Evolutionary conservation across 2,888 invertebrate genomes (phyloP).

Genomic region (Drosophila quasianomalipes): DNA sequence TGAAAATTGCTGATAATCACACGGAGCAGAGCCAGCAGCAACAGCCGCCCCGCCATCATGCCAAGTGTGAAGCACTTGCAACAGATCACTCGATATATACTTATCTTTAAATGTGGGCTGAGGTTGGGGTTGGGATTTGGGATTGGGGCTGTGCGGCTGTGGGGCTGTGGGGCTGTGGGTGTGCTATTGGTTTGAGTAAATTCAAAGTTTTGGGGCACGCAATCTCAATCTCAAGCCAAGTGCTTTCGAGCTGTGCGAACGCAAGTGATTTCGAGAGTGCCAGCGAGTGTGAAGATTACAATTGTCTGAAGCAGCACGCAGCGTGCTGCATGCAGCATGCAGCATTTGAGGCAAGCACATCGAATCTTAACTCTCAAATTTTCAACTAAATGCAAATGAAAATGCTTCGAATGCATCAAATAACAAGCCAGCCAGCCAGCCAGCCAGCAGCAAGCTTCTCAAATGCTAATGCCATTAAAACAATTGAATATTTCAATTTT

Average conservation of each 20-base stretch:
- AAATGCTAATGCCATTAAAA: neutral
- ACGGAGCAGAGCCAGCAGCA: constrained; percentile 28
- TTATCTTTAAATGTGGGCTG: constrained; percentile 33
- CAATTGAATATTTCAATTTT: neutral
- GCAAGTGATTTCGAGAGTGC: constrained; percentile 62
- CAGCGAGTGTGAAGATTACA: constrained; percentile 49
- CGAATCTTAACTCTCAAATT: neutral
- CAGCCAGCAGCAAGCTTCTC: neutral
- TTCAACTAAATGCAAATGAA: neutral
- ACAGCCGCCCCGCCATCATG: constrained; percentile 39
- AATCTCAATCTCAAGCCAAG: constrained; percentile 25
- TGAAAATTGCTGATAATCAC: constrained; percentile 78
- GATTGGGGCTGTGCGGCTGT: neutral
- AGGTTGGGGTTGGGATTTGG: neutral
- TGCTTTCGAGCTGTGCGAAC: constrained; percentile 26
- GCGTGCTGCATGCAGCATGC: neutral
- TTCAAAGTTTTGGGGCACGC: neutral
- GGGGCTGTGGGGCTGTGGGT: no score
- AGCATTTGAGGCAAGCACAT: neutral
- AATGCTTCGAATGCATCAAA: neutral
- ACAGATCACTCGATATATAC: constrained; percentile 67
- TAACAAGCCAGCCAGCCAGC: neutral
- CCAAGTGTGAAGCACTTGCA: constrained; percentile 69
- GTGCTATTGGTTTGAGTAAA: neutral
- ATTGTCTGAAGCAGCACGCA: constrained; percentile 19